Percentiles rank a stretch among this genome's conserved stretches.
Evolutionary conservation across 2,797 vertebrate genomes (phyloP).

Genomic region (Lagocephalus sceleratus): DNA sequence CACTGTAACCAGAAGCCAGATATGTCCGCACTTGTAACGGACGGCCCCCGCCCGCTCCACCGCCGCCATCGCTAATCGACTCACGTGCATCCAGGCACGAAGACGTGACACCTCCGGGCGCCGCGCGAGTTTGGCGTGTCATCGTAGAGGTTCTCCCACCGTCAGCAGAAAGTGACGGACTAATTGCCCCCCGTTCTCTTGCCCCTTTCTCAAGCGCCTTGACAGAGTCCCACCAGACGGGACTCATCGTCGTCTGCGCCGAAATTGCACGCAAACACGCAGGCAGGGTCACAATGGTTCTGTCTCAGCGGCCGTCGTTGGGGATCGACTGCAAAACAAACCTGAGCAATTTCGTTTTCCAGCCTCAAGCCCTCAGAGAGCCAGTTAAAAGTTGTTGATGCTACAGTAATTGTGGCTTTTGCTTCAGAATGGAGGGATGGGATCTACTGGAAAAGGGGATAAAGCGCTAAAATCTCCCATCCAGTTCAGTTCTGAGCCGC

Average conservation of each 20-base stretch:
- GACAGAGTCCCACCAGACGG: constrained; percentile 29
- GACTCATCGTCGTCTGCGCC: constrained; percentile 28
- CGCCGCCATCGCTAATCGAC: constrained; percentile 1
- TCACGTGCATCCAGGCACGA: constrained; percentile 19
- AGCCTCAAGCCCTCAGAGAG: neutral
- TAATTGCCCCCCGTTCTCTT: constrained; percentile 16
- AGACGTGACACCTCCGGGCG: constrained; percentile 22
- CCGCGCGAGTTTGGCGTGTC: constrained; percentile 14
- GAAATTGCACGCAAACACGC: constrained; percentile 36
- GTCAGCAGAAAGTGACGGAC: constrained; percentile 56
- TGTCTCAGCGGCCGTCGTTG: constrained; percentile 20
- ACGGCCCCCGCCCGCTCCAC: neutral
- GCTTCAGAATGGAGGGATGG: neutral
- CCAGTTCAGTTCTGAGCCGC: too few species aligned
- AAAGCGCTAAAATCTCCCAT: too few species aligned
- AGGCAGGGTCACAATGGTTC: constrained; percentile 3
- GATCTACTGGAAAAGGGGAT: too few species aligned
- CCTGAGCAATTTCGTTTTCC: neutral
- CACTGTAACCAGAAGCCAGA: constrained; percentile 51
- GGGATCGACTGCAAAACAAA: constrained; percentile 8
- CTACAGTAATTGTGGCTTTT: neutral
- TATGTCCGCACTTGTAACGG: constrained; percentile 58
- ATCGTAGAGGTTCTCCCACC: constrained; percentile 27
- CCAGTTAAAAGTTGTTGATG: neutral
- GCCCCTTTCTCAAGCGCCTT: constrained; percentile 2